Evolutionary conservation across 2,888 invertebrate species (phyloP).

Genomic region (Phyto melanocephala): DNA sequence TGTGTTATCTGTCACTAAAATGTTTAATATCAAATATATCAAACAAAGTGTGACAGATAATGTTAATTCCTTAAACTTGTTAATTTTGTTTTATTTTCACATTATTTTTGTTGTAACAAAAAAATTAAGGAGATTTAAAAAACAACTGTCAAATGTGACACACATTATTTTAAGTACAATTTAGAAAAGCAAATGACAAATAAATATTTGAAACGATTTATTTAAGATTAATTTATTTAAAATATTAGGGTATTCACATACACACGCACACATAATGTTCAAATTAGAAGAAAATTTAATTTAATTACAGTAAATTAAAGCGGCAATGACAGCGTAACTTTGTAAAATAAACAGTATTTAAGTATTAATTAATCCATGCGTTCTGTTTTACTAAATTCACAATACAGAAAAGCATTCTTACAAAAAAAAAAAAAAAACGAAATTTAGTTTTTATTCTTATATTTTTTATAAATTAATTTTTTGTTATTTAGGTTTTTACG

Average conservation of each 20-base stretch:
- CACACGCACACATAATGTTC: background rate
- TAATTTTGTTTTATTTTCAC: background rate
- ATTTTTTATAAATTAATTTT: no score
- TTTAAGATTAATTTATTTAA: background rate
- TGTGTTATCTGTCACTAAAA: conserved; percentile 16
- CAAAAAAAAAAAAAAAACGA: no score
- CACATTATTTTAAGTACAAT: background rate
- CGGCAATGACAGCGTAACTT: no score
- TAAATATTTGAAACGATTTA: background rate
- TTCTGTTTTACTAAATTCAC: no score
- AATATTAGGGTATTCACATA: background rate
- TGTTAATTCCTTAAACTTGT: conserved; percentile 15
- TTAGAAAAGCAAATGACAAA: background rate
- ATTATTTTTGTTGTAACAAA: no score
- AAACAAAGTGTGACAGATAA: conserved; percentile 13
- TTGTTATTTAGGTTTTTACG: no score
- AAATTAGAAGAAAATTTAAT: no score
- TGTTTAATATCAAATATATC: conserved; percentile 27
- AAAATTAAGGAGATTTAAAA: background rate
- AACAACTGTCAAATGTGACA: background rate
- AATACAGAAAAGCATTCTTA: no score
- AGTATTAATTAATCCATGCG: no score
- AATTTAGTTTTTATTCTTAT: no score
- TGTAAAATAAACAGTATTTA: no score
- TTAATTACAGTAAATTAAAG: no score